Conservation (phyloP, 2,888 invertebrate species). For the Drosophila nr. medialis region DNA sequence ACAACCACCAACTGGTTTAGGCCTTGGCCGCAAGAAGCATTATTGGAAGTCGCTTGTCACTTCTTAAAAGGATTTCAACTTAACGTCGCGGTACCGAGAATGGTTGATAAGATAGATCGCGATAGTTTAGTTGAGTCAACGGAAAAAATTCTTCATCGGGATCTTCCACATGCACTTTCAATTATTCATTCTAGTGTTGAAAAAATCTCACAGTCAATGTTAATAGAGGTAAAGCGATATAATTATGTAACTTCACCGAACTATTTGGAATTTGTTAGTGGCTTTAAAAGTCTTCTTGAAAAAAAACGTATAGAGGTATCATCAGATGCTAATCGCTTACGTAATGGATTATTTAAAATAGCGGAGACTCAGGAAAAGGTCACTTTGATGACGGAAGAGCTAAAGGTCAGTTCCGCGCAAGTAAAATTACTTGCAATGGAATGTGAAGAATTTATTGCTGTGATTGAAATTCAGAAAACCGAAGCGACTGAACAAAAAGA, state of each 20-base stretch:
- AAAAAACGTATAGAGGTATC: slow-evolving; percentile 90
- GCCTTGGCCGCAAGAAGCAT: slow-evolving; percentile 94
- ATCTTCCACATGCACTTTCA: slow-evolving; percentile 91
- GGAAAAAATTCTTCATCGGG: slow-evolving; percentile 88
- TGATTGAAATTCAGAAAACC: slow-evolving; percentile 91
- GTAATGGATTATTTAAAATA: slow-evolving; percentile 93
- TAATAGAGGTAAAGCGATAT: slow-evolving; percentile 90
- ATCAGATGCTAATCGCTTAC: slow-evolving; percentile 90
- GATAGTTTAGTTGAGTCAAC: slow-evolving; percentile 81
- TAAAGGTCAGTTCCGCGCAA: slow-evolving; percentile 90
- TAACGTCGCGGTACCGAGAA: slow-evolving; percentile 89
- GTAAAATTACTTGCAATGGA: slow-evolving; percentile 91
- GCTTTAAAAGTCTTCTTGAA: slow-evolving; percentile 91
- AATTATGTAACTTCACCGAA: slow-evolving; percentile 96
- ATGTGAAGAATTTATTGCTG: slow-evolving; percentile 93
- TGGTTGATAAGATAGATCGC: slow-evolving; percentile 78
- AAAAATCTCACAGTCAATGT: slow-evolving; percentile 90
- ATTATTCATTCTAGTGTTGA: slow-evolving; percentile 93
- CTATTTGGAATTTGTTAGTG: slow-evolving; percentile 93
- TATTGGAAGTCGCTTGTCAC: slow-evolving; percentile 94
- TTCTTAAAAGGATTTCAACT: slow-evolving; percentile 91
- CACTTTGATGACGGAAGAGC: slow-evolving; percentile 92
- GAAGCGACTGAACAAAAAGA: slow-evolving; percentile 94
- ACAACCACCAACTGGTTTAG: slow-evolving; percentile 96
- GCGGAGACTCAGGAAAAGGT: slow-evolving; percentile 94